Evolutionary conservation across 1,140 invertebrate genomes (phyloP).

Genomic region (Stegodyphus mimosarum): DNA sequence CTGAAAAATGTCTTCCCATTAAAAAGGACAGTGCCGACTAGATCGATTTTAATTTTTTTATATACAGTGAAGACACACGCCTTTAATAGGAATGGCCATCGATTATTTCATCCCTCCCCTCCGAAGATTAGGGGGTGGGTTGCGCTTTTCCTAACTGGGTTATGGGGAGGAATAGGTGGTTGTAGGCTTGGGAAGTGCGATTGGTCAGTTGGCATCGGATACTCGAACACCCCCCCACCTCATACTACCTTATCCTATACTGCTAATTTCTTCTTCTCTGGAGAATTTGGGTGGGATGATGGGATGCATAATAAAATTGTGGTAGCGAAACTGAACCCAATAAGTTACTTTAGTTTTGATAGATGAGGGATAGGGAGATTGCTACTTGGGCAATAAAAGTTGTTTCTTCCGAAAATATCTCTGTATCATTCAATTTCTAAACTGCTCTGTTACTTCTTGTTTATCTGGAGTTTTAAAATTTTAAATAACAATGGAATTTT

Average conservation of each 20-base stretch:
- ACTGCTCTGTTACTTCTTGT: no score
- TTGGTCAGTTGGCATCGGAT: slow-evolving; percentile 14
- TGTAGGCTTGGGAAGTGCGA: neutral
- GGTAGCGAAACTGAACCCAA: no score
- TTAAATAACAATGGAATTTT: no score
- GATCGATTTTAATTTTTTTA: slow-evolving; percentile 57
- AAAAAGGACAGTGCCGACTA: slow-evolving; percentile 37
- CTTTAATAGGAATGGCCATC: slow-evolving; percentile 53
- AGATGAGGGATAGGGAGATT: no score
- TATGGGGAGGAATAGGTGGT: slow-evolving; percentile 31
- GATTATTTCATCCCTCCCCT: slow-evolving; percentile 19
- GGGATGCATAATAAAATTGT: no score
- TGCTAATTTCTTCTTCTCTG: neutral
- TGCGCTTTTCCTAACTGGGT: slow-evolving; percentile 8
- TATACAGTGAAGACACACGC: slow-evolving; percentile 50
- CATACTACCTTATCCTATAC: neutral
- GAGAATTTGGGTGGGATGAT: neutral
- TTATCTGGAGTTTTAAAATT: no score
- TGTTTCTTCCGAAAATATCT: no score
- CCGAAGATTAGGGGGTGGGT: slow-evolving; percentile 20
- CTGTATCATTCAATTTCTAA: no score
- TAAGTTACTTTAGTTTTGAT: no score
- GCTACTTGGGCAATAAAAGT: no score
- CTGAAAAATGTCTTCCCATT: slow-evolving; percentile 55
- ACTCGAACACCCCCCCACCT: neutral